phyloP scores from a whole-genome alignment of 2,113 vertebrate species.

The Tachysurus fulvidraco region DNA sequence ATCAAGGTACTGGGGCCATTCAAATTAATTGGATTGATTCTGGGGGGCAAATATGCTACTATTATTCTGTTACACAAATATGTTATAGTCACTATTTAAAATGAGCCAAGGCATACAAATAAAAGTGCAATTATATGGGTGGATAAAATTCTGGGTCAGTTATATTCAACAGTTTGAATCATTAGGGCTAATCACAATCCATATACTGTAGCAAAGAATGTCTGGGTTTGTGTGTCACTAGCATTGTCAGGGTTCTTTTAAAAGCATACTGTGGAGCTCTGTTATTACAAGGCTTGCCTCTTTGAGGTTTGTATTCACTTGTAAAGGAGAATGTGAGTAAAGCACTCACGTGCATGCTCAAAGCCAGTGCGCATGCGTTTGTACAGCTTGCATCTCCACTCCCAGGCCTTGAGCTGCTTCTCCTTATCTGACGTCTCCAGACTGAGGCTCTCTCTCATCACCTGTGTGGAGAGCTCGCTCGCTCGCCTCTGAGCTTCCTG shows the following conservation, averaged over 20 bases:
- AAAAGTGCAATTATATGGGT: not conserved
- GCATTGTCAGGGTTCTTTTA: not conserved
- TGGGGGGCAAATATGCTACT: slow-evolving; percentile 13
- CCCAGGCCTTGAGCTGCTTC: slow-evolving; percentile 88
- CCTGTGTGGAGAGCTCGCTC: slow-evolving; percentile 79
- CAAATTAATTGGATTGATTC: slow-evolving; percentile 13
- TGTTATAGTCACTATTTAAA: slow-evolving; percentile 12
- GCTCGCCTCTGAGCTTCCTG: slow-evolving; percentile 86
- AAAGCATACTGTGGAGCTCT: not conserved
- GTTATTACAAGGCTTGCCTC: not conserved
- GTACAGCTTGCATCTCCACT: slow-evolving; percentile 90
- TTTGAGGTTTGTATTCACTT: not conserved
- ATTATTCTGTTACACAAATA: slow-evolving; percentile 19
- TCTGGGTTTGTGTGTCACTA: not conserved
- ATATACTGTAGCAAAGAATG: not conserved
- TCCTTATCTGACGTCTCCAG: slow-evolving; percentile 83
- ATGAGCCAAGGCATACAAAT: slow-evolving; percentile 9
- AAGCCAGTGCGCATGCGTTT: slow-evolving; percentile 88
- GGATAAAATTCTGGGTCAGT: slow-evolving; percentile 21
- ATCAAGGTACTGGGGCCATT: slow-evolving; percentile 28
- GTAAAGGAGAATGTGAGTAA: not conserved
- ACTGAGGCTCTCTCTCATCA: slow-evolving; percentile 76
- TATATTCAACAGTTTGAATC: not conserved
- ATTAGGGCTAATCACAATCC: not conserved
- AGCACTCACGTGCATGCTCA: slow-evolving; percentile 87